Conservation (phyloP, 2,113 vertebrate species). For the Myocastor coypus region DNA sequence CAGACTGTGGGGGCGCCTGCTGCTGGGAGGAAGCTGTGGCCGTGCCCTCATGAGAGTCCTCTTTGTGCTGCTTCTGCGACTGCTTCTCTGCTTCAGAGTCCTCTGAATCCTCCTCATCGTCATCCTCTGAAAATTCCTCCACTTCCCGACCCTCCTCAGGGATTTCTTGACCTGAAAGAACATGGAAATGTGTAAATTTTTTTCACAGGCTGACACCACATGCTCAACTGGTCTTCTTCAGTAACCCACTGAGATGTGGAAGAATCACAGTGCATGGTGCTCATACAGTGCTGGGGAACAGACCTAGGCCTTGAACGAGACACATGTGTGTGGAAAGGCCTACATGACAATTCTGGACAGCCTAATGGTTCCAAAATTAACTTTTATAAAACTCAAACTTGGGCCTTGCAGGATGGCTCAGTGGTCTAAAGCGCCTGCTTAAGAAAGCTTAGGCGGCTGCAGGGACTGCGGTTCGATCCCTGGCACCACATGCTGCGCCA, state of each 20-base stretch:
- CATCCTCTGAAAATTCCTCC: slow-evolving; percentile 90
- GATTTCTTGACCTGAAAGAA: slow-evolving; percentile 94
- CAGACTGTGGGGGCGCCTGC: slow-evolving; percentile 85
- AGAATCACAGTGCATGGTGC: neutral
- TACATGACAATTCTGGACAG: neutral
- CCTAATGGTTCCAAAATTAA: neutral
- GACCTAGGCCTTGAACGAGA: neutral
- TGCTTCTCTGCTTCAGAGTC: slow-evolving; percentile 93
- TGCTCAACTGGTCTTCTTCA: neutral
- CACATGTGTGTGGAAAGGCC: neutral
- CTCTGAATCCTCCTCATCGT: slow-evolving; percentile 92
- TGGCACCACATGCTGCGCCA: too few relatives aligned
- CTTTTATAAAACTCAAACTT: neutral
- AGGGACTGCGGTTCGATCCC: too few relatives aligned
- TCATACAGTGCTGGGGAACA: neutral
- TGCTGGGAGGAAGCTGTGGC: slow-evolving; percentile 84
- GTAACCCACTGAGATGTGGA: neutral
- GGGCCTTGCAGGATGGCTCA: too few relatives aligned
- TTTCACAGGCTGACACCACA: neutral
- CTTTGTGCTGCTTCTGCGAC: slow-evolving; percentile 87
- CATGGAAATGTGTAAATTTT: slow-evolving; percentile 48
- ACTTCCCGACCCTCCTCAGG: slow-evolving; percentile 96
- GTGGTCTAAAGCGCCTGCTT: too few relatives aligned
- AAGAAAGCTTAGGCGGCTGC: too few relatives aligned
- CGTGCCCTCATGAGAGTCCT: slow-evolving; percentile 84